Base-by-base conservation (phyloP, 1,140 invertebrate species). In the Cheumatopsyche charites region DNA sequence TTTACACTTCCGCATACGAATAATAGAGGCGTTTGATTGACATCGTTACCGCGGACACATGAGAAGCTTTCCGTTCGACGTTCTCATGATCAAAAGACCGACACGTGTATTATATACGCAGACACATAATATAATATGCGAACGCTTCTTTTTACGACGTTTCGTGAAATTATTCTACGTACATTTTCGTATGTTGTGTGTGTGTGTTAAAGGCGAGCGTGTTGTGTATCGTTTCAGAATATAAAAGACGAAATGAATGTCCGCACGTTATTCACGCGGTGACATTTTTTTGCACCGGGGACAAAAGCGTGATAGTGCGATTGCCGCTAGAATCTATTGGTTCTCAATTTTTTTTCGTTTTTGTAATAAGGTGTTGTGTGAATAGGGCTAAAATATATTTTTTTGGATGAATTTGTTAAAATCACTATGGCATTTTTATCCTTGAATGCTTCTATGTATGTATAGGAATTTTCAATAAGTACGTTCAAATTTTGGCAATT, bases 281-380 rank as follows among this genome's bases (percentile, higher is more conserved):
- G 62, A 63, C 26, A 63, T 63, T 63, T n/a, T n/a, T 63, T 63
- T 17, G 41, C 62, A 58, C 0, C 23, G 55, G 23, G 55, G 13
- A 63, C 62, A 63, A 63, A 63, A 41, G 62, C 62, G 62, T 63
- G 62, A 63, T 63, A 63, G 29, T 62, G 58, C 26, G 58, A 62
- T 62, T 62, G 58, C 26, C 26, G 23, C 58, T 29, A 26, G 58
- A n/a, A 11, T 26, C 58, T n/a, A 63, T 23, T 9, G 62, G 15
- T 63, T 63, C 62, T 21, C n/a, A 63, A 63, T 42, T 2, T 43
- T 36, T 36, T 36, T 36, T 36, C n/a, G n/a, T n/a, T n/a, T n/a
- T n/a, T n/a, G n/a, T n/a, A n/a, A n/a, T n/a, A n/a, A n/a, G n/a
- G n/a, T n/a, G n/a, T n/a, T n/a, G n/a, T n/a, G n/a, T n/a, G n/a